phyloP scores from a whole-genome alignment of 1,140 invertebrate genomes.

The Diorhabda carinulata region DNA sequence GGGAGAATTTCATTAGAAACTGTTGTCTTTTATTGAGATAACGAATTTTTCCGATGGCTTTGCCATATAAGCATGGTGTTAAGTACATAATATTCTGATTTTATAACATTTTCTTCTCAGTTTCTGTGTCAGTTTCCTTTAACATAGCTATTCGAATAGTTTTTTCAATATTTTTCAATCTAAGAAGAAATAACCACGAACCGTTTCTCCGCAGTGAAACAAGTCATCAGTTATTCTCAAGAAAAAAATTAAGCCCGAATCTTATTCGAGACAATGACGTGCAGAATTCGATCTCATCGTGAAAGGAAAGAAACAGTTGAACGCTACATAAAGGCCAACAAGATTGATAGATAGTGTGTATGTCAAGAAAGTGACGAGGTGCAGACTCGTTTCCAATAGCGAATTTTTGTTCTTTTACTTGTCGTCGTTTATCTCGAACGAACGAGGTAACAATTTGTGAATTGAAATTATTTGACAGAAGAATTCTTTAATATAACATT shows the following conservation, averaged over 20 bases:
- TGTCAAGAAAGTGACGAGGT: slow-evolving; percentile 17
- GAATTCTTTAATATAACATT: no score
- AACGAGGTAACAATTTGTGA: no score
- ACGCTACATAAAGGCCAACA: slow-evolving; percentile 21
- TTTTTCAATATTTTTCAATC: no score
- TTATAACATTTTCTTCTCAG: no score
- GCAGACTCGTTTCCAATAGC: slow-evolving; percentile 8
- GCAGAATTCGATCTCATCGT: slow-evolving; percentile 14
- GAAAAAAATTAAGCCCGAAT: background rate
- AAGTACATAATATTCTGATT: no score
- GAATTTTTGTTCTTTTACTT: slow-evolving; percentile 4
- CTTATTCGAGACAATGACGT: slow-evolving; percentile 15
- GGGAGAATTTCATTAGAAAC: no score
- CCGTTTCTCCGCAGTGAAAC: background rate
- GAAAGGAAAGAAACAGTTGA: slow-evolving; percentile 16
- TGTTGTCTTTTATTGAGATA: no score
- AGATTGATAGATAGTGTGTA: slow-evolving; percentile 17
- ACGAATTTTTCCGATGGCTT: no score
- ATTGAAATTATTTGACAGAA: no score
- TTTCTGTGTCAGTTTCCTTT: no score
- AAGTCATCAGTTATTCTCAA: background rate
- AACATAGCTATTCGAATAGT: no score
- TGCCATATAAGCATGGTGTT: no score
- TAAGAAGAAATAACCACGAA: background rate
- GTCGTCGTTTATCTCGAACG: background rate